These are phyloP conservation scores for Anableps anableps DNA, from an alignment of 2,797 vertebrate genomes.

Conservation along the genomic window DNA sequence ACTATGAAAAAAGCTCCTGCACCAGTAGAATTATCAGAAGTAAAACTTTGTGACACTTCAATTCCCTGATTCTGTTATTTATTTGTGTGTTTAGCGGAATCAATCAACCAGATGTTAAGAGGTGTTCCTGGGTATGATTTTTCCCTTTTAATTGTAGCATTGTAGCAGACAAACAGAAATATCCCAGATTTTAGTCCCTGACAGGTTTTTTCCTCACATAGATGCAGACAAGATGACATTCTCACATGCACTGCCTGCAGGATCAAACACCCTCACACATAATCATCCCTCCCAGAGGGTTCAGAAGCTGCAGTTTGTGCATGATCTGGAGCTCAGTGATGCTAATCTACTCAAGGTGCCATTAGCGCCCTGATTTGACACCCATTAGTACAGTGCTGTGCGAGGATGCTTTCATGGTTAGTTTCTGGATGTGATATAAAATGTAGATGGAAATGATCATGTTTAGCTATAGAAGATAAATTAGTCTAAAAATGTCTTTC, in stretches of 20 bases:
- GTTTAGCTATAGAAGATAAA: neutral
- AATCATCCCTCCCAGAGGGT: conserved; percentile 19
- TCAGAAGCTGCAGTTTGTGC: conserved; percentile 36
- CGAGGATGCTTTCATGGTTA: conserved; percentile 34
- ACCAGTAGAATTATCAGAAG: neutral
- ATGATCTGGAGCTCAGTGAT: conserved; percentile 54
- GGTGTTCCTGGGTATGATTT: neutral
- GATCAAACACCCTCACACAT: conserved; percentile 35
- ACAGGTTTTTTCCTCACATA: neutral
- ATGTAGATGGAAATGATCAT: conserved; percentile 21
- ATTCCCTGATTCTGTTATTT: neutral
- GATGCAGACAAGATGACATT: neutral
- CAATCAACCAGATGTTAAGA: too few species aligned
- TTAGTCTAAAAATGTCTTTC: neutral
- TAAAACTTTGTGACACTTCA: neutral
- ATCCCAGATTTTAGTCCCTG: neutral
- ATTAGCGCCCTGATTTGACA: conserved; percentile 68
- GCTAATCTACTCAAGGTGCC: conserved; percentile 71
- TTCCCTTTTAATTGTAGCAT: neutral
- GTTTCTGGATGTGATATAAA: conserved; percentile 21
- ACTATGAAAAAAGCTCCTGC: neutral
- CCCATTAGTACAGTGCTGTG: conserved; percentile 67
- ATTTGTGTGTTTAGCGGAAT: neutral
- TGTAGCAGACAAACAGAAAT: neutral
- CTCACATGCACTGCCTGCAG: conserved; percentile 4